Evolutionary conservation across 2,113 vertebrate species (phyloP).

Genomic region (Hippopotamus amphibius): DNA sequence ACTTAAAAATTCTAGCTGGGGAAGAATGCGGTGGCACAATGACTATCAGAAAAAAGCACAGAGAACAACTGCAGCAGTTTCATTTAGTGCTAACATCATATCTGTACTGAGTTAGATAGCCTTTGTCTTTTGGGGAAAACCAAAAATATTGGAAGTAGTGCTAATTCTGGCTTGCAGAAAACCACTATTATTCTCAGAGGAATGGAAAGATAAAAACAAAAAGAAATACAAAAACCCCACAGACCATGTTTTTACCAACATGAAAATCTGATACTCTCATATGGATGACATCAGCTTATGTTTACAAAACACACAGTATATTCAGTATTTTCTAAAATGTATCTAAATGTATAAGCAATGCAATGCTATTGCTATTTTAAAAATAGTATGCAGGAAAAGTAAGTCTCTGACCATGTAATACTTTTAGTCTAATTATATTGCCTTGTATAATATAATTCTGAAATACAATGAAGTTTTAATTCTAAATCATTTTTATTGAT

Average conservation of each 20-base stretch:
- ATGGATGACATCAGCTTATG: background rate
- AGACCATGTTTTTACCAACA: background rate
- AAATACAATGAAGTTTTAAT: background rate
- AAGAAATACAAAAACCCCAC: background rate
- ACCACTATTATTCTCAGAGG: background rate
- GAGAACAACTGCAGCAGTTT: constrained; percentile 33
- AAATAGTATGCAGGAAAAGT: background rate
- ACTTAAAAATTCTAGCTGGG: constrained; percentile 13
- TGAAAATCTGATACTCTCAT: background rate
- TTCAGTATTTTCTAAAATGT: background rate
- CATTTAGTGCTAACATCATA: background rate
- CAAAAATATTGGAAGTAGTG: background rate
- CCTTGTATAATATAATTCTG: constrained; percentile 32
- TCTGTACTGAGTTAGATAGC: background rate
- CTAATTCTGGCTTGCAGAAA: constrained; percentile 13
- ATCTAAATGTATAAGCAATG: background rate
- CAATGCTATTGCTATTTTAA: background rate
- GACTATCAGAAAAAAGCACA: constrained; percentile 25
- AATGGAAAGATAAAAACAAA: constrained; percentile 2
- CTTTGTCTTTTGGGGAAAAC: constrained; percentile 14
- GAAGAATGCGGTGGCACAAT: background rate
- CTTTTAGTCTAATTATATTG: constrained; percentile 19
- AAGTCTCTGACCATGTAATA: background rate
- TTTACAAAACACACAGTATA: background rate
- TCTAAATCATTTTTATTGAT: background rate